Base-by-base conservation (phyloP, 53 echinoderm and acorn worm species). In the Paelopatides confundens region DNA sequence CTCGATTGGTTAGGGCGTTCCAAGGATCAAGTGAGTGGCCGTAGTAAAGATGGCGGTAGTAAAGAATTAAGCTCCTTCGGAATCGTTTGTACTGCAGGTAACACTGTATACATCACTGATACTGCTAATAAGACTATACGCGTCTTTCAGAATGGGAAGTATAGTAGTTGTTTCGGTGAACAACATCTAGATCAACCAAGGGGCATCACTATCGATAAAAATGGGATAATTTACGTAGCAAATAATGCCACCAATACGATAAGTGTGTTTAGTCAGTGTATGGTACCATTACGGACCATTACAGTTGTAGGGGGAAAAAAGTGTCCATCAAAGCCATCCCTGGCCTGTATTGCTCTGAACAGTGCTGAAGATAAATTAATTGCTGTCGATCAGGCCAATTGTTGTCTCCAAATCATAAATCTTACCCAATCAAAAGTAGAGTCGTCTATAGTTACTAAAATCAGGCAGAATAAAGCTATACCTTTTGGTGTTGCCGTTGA, bases 81-180 rank as follows among this genome's bases (percentile, higher is more conserved):
- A 15, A 54, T 54, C 23, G 17, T 23, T 21, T 21, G 58, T 54
- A 21, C 58, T 6, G 30, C 31, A 15, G 53, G 17, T 52, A 27
- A 31, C 43, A 71, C 39, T 30, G 28, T 81, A 4, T 81, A 53
- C 35, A 52, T 81, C n/a, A 81, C 81, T 17, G 81, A 81, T 47
- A 48, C 34, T 52, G 29, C 26, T 50, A 31, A 4, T 34, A 52
- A 81, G 18, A 47, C 2, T 28, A 53, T 52, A 10, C 52, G 29
- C 11, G 21, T 81, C 13, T 81, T 28, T 49, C 23, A 81, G 34
- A 33, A 81, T 26, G 58, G 31, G 12, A 31, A 30, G 27, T 81
- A 31, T 31, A 27, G 26, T 17, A 21, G 24, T 8, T 21, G 33
- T 31, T 81, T 81, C 31, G 81, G 81, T 31, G 34, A 32, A 28